Percentiles rank a stretch among this genome's conserved stretches.
These are phyloP conservation scores for Acanthurus leucopareius DNA, from an alignment of 2,797 vertebrate species.

Conservation along the genomic window DNA sequence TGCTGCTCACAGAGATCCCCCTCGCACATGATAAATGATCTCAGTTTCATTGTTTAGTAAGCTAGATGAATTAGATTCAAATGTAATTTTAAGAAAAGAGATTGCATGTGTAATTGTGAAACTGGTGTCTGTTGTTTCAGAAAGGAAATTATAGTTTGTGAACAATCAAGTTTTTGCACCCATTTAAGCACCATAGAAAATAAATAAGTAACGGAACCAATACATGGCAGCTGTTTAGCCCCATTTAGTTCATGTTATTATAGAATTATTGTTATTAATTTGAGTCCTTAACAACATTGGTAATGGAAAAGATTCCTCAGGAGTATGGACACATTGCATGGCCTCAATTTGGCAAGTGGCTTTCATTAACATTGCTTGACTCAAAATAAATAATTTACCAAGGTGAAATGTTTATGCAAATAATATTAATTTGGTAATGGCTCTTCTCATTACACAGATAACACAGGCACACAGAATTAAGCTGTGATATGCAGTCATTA, in stretches of 20 bases:
- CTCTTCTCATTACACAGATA: slow-evolving; percentile 52
- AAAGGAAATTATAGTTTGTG: slow-evolving; percentile 22
- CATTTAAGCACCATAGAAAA: too few species aligned
- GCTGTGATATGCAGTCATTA: slow-evolving; percentile 33
- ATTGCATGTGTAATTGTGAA: slow-evolving; percentile 43
- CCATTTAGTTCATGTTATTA: slow-evolving; percentile 21
- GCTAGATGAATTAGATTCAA: slow-evolving; percentile 67
- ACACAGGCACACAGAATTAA: slow-evolving; percentile 46
- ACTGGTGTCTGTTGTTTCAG: slow-evolving; percentile 34
- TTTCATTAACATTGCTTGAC: slow-evolving; percentile 47
- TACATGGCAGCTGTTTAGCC: slow-evolving; percentile 30
- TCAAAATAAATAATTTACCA: slow-evolving; percentile 51
- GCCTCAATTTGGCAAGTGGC: slow-evolving; percentile 37
- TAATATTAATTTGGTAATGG: slow-evolving; percentile 59
- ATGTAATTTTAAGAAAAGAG: slow-evolving; percentile 56
- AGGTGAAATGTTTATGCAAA: slow-evolving; percentile 61
- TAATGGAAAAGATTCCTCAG: slow-evolving; percentile 34
- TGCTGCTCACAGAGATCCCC: slow-evolving; percentile 82
- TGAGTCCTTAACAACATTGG: slow-evolving; percentile 14
- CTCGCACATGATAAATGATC: slow-evolving; percentile 86
- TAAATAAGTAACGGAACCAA: not conserved
- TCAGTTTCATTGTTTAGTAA: slow-evolving; percentile 82
- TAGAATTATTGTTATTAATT: slow-evolving; percentile 32
- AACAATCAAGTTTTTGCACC: slow-evolving; percentile 5
- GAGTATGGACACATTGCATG: slow-evolving; percentile 20